Conservation (phyloP, 92 coral and sea anemone genomes). For the Porites divaricata region DNA sequence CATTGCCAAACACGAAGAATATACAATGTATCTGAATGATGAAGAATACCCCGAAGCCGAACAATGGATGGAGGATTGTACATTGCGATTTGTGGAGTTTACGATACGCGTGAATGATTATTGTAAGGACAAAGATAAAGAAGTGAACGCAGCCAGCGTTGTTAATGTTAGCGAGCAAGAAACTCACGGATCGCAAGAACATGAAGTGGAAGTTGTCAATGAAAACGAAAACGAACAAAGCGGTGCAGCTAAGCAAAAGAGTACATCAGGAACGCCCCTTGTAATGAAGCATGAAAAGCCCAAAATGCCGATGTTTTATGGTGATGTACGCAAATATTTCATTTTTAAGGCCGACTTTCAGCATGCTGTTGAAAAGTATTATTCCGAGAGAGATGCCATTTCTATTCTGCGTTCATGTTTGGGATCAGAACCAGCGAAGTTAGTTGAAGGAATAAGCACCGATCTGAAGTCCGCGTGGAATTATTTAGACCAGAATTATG, state of each 20-base stretch:
- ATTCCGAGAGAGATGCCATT: too few relatives aligned
- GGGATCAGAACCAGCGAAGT: too few relatives aligned
- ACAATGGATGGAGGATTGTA: conserved; percentile 27
- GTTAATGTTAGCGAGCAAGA: too few relatives aligned
- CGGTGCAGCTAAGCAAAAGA: neutral
- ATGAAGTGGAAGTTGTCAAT: neutral
- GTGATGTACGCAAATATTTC: conserved; percentile 67
- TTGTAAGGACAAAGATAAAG: neutral
- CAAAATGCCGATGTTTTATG: conserved; percentile 42
- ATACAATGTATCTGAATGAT: conserved; percentile 26
- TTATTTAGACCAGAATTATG: too few relatives aligned
- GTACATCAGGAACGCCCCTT: neutral
- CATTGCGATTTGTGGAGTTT: conserved; percentile 5
- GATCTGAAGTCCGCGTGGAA: too few relatives aligned
- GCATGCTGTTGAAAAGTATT: too few relatives aligned
- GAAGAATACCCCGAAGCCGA: conserved; percentile 23
- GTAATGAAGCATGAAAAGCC: conserved; percentile 54
- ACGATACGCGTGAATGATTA: conserved; percentile 17
- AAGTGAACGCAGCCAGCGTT: too few relatives aligned
- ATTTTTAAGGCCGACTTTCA: conserved; percentile 61
- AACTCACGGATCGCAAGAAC: neutral
- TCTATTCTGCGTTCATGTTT: too few relatives aligned
- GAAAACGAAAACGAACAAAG: too few relatives aligned
- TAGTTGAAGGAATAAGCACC: too few relatives aligned
- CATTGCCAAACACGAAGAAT: conserved; percentile 4